These are phyloP conservation scores for Amphipoea oculea DNA, from an alignment of 2,888 invertebrate species.

Conservation along the genomic window DNA sequence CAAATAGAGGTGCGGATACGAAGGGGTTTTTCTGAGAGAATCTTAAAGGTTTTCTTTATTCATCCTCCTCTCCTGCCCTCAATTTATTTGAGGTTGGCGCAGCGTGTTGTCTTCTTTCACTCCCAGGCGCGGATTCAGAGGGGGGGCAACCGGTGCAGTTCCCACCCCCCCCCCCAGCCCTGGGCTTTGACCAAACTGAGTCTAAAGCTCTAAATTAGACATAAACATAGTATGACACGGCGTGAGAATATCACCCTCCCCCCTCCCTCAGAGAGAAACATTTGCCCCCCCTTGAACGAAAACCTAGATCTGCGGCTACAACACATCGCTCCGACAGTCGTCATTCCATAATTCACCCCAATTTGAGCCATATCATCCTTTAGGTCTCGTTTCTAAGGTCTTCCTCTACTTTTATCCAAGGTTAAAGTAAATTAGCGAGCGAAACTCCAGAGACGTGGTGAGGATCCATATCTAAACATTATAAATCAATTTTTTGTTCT, in stretches of 20 bases:
- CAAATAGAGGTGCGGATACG: too few species aligned
- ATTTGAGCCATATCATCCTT: not conserved
- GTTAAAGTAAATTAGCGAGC: not conserved
- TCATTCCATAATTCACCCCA: not conserved
- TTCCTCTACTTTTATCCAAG: not conserved
- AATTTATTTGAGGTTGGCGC: not conserved
- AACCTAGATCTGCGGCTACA: too few species aligned
- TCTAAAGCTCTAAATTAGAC: too few species aligned
- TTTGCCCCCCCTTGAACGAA: too few species aligned
- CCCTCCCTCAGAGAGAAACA: too few species aligned
- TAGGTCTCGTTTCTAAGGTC: not conserved
- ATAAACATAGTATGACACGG: too few species aligned
- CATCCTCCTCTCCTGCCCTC: too few species aligned
- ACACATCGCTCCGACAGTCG: not conserved
- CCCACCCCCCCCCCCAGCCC: too few species aligned
- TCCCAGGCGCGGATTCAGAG: not conserved
- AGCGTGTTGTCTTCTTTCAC: not conserved
- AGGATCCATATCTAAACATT: not conserved
- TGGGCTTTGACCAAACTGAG: too few species aligned
- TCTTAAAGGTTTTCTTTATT: not conserved
- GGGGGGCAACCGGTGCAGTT: too few species aligned
- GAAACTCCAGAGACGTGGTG: not conserved
- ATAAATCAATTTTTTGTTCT: not conserved
- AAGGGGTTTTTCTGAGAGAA: not conserved
- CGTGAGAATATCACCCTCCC: too few species aligned